Evolutionary conservation across 2,888 invertebrate species (phyloP), one percentile per base, ranked within the genome.

Genomic region (Palloptera scutellata): DNA sequence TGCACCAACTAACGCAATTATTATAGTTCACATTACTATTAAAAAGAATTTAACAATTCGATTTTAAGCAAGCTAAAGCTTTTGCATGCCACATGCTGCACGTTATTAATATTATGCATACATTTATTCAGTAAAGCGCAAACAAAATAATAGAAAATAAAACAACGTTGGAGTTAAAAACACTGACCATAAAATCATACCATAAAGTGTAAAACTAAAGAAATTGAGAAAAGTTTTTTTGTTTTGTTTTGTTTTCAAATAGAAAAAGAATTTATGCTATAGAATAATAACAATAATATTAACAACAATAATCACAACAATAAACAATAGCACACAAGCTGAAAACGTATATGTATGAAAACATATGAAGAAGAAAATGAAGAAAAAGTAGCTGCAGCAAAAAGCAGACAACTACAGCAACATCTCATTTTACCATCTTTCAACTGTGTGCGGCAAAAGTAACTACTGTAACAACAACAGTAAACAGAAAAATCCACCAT

Each of bases 371-470:
- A 58, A 42, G 15, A 40, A 17, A 40, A 41, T 19, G 42, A 9
- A 43, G 9, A 17, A 40, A 42, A 43, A 30, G 11, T 55, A 6
- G 15, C 30, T 19, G 17, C 42, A 19, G 19, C n/a, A 19, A 57
- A 41, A 10, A 17, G n/a, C 17, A n/a, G 5, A 45, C 11, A n/a
- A 13, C 19, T 10, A 51, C n/a, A 42, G 42, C 60, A 57, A 43
- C 57, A 61, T 67, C 61, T 61, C 43, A 5, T 15, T 19, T n/a
- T 66, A 51, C 51, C 57, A 61, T 13, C 61, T 66, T 48, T 41
- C 61, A n/a, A 57, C 60, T n/a, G 40, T 6, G 17, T 17, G 54
- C 20, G 19, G 54, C 8, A 6, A 54, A n/a, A 17, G 19, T 19
- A 54, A 13, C 13, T 10, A 40, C n/a, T 12, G 9, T 40, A 58